Conservation (phyloP, 1,140 invertebrate species). For the Carposina sasakii region DNA sequence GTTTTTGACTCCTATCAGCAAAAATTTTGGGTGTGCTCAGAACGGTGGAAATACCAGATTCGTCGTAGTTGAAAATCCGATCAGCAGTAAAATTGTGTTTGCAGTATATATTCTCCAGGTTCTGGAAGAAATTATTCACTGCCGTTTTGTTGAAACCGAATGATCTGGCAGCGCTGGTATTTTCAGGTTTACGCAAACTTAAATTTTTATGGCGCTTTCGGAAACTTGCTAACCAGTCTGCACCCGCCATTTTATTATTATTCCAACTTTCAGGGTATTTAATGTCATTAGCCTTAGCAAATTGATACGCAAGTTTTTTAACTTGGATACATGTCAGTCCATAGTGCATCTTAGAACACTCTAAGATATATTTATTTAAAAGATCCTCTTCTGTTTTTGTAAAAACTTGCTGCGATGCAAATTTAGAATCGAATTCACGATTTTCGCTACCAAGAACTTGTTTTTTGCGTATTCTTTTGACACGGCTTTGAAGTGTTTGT, state of each 20-base stretch:
- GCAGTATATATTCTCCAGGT: constrained; percentile 15
- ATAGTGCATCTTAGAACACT: constrained; percentile 42
- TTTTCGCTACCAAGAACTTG: no score
- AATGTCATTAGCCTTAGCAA: constrained; percentile 23
- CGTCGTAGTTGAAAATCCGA: constrained; percentile 66
- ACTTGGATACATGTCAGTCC: constrained; percentile 31
- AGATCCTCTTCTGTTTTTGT: no score
- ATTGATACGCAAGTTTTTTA: constrained; percentile 41
- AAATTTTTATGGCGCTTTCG: constrained; percentile 28
- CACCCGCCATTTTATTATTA: constrained; percentile 13
- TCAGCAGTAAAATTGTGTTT: constrained; percentile 37
- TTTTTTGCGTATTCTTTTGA: no score
- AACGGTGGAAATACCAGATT: constrained; percentile 58
- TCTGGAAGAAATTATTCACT: constrained; percentile 23
- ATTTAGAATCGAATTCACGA: no score
- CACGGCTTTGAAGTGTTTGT: no score
- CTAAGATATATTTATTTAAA: constrained; percentile 27
- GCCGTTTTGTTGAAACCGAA: constrained; percentile 43
- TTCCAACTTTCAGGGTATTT: constrained; percentile 14
- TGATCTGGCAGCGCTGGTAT: constrained; percentile 43
- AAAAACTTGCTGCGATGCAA: no score
- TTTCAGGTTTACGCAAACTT: constrained; percentile 47
- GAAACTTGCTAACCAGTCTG: constrained; percentile 26
- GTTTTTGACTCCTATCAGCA: constrained; percentile 31
- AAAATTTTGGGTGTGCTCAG: constrained; percentile 41